Evolutionary conservation across 1,140 invertebrate species (phyloP), one percentile per base, ranked within the genome.

Genomic region (Orussus abietinus): DNA sequence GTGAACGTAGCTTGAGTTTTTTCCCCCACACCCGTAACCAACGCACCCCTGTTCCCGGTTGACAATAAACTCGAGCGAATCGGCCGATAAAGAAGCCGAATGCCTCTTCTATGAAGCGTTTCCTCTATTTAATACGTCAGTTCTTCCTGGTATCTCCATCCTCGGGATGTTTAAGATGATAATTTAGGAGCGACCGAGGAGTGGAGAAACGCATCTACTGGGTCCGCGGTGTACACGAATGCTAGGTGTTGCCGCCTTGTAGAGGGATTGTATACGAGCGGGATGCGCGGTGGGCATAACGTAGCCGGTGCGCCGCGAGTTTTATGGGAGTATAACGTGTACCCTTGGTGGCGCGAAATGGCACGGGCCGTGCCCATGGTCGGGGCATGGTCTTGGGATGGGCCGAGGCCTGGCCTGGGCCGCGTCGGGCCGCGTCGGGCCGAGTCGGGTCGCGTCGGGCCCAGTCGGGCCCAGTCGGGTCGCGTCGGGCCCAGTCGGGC

Each of bases 321-420:
- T 33, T 33, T 33, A 33, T 33, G 31, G 31, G 10, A 4, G 31
- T 33, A 14, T 25, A 2, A 10, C 10, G 31, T 33, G 31, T 33
- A 33, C 15, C 38, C 36, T 42, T 42, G 40, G 32, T 36, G 41
- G 33, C 40, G 15, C 13, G 33, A 34, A 37, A 43, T 43, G 43
- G 32, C 29, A 36, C 13, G 9, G 15, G 25, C 10, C 15, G 11
- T 38, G 42, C 15, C 13, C 20, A 15, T 7, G 25, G 32, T 30
- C 34, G 38, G 38, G 26, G 38, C 30, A 19, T 17, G 20, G 5
- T 13, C 11, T 21, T 26, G 17, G 18, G 15, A 30, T 12, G 31
- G 13, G 40, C 21, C 21, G 19, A 22, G 40, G 19, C 32, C 32
- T n/a, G 21, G 40, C 30, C 21, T 20, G 40, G n/a, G 6, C n/a